phyloP scores from a whole-genome alignment of 2,797 vertebrate species.

The Scolopax rusticola region DNA sequence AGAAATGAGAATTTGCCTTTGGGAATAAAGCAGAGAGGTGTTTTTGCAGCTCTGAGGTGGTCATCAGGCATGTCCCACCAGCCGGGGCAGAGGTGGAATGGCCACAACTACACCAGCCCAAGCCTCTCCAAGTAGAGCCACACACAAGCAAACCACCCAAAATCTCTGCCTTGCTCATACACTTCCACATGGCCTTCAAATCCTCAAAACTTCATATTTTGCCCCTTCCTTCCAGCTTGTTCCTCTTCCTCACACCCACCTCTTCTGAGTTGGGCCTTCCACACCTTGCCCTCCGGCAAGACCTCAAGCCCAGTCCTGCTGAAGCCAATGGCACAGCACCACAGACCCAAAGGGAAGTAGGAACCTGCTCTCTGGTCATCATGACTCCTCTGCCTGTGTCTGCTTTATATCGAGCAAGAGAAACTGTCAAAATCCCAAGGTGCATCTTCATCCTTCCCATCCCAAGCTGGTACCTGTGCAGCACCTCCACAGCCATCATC shows the following conservation, averaged over 20 bases:
- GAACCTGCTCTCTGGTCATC: fast-evolving
- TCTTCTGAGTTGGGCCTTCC: fast-evolving
- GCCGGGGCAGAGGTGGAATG: fast-evolving
- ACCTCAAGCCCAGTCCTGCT: not conserved
- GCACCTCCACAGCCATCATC: not conserved
- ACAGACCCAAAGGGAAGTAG: fast-evolving
- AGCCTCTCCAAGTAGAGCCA: not conserved
- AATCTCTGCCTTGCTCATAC: not conserved
- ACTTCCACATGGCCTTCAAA: fast-evolving
- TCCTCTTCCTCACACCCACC: fast-evolving
- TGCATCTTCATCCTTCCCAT: not conserved
- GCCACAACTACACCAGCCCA: not conserved
- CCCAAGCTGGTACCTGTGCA: not conserved
- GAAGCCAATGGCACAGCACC: not conserved
- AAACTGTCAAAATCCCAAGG: not conserved
- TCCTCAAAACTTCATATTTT: not conserved
- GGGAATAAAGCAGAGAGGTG: not conserved
- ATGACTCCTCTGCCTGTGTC: fast-evolving
- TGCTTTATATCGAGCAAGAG: not conserved
- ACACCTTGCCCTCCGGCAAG: not conserved
- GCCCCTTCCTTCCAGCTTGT: not conserved
- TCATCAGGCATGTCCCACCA: fast-evolving
- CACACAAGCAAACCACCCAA: fast-evolving
- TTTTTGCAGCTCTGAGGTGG: not conserved
- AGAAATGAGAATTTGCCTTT: not conserved